Base-by-base conservation (phyloP, 2,888 invertebrate genomes). In the Mythimna pallens region DNA sequence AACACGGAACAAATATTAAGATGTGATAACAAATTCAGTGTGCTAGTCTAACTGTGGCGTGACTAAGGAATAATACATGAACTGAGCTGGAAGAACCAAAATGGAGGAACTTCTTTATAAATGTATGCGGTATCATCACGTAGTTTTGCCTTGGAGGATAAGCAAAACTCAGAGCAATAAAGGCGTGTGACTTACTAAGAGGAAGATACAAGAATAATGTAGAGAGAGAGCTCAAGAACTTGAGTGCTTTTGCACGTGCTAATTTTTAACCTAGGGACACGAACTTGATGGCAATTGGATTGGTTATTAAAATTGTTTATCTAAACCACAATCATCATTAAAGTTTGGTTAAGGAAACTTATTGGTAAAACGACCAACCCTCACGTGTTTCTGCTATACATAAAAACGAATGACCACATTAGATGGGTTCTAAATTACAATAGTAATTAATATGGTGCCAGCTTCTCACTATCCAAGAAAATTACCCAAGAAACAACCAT, bases 1-100 rank as follows among this genome's bases (percentile, higher is more conserved):
- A 84, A 76, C 82, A 83, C 86, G 80, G 79, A 82, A 83, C 87
- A 86, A 86, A 86, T 86, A 82, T 87, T 85, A 87, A 86, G 86
- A 87, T 64, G 74, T 66, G 63, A 82, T 85, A 85, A 86, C 80
- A 82, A 81, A 87, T 87, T 86, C 86, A 86, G 79, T 78, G 74
- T 75, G 78, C 83, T 69, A 80, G 81, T 58, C 77, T 82, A 80
- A 83, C 81, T 68, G 70, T 82, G 79, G 82, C 85, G 80, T 76
- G 73, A 78, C 67, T 62, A 3, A 65, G 43, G 86, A 86, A 86
- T 86, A 86, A 86, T 86, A 87, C 82, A 86, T 87, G 85, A 87
- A 85, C 72, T 70, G 72, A 63, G 67, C 70, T 73, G 86, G 75
- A 71, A 80, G 81, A 59, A 66, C 76, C 68, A 62, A 81, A 84